Conservation (phyloP, 2,797 vertebrate species). For the Clangula hyemalis region DNA sequence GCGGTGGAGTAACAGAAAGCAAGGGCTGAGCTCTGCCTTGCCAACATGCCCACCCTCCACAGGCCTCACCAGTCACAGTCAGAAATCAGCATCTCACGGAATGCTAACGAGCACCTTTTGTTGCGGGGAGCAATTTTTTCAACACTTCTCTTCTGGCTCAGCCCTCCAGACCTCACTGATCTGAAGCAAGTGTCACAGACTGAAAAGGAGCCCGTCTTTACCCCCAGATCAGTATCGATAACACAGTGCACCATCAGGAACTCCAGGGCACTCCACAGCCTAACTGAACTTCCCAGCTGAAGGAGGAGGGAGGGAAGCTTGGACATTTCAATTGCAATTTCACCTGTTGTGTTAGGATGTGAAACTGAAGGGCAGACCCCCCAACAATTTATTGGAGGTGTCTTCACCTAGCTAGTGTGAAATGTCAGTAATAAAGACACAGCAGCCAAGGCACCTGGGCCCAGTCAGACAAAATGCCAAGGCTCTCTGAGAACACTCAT, state of each 20-base stretch:
- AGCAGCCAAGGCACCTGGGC: not conserved
- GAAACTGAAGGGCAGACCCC: not conserved
- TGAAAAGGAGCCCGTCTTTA: not conserved
- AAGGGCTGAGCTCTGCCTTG: not conserved
- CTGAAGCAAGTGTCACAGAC: not conserved
- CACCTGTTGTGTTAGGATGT: not conserved
- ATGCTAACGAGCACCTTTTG: not conserved
- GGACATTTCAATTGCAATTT: not conserved
- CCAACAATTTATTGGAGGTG: rapidly evolving
- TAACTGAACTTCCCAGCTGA: rapidly evolving
- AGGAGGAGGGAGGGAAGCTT: not conserved
- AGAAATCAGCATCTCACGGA: not conserved
- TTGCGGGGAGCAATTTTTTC: not conserved
- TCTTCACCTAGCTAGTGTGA: not conserved
- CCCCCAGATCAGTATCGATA: rapidly evolving
- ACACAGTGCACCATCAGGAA: not conserved
- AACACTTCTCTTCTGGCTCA: not conserved
- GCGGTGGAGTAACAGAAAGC: not conserved
- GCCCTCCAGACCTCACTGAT: not conserved
- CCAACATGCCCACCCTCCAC: not conserved
- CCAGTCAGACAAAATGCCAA: not conserved
- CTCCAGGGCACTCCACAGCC: not conserved
- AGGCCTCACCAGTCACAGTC: not conserved
- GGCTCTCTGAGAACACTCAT: not conserved
- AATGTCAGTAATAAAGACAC: not conserved